Conservation (phyloP, 2,888 invertebrate genomes). For the Drosophila nigricruria region DNA sequence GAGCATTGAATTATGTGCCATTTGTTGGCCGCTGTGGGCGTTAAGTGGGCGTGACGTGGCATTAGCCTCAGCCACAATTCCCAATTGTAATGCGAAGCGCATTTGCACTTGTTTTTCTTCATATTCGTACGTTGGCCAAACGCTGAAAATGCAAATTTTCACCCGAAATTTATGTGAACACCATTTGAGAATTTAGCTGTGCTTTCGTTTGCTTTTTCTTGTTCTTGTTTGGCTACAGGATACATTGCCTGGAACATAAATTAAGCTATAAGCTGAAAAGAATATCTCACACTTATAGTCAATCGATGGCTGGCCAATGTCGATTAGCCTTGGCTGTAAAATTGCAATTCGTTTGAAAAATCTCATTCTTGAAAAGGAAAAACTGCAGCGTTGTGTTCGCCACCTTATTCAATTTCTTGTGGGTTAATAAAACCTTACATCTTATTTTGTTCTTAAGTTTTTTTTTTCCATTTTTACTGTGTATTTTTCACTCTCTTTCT, state of each 20-base stretch:
- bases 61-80: constrained; percentile 21
- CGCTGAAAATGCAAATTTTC: constrained; percentile 39
- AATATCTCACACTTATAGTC: constrained; percentile 2
- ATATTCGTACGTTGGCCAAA: constrained; percentile 31
- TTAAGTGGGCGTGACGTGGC: constrained; percentile 16
- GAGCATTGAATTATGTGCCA: constrained; percentile 35
- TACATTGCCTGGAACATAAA: constrained; percentile 24
- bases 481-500: constrained; percentile 7
- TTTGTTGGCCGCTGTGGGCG: constrained; percentile 26
- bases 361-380: constrained; percentile 1
- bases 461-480: background rate
- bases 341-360: constrained; percentile 9
- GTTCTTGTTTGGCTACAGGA: background rate
- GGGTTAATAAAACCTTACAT: constrained; percentile 19
- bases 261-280: constrained; percentile 14
- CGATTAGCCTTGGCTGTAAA: constrained; percentile 22
- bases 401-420: constrained; percentile 46
- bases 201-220: constrained; percentile 3
- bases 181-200: constrained; percentile 27
- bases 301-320: constrained; percentile 12
- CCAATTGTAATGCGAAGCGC: constrained; percentile 39
- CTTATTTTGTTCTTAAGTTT: background rate
- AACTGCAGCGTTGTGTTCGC: constrained; percentile 15
- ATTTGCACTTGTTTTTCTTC: constrained; percentile 40
- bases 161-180: constrained; percentile 35